These are phyloP conservation scores for Harpalus rubripes DNA, from an alignment of 2,888 invertebrate genomes.

Conservation along the genomic window DNA sequence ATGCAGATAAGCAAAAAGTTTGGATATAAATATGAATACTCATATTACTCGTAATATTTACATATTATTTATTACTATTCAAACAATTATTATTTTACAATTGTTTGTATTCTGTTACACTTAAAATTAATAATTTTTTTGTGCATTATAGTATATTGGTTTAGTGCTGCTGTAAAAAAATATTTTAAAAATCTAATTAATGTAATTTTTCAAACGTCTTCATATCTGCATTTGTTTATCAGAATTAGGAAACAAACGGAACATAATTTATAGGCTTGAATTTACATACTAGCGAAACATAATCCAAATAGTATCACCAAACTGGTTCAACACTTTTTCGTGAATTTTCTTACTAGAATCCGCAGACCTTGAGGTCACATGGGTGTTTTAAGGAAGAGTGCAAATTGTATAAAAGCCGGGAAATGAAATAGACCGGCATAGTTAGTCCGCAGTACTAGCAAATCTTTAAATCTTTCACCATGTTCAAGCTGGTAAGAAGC, in stretches of 20 bases:
- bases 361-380: conserved; percentile 23
- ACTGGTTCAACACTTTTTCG: conserved; percentile 23
- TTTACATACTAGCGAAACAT: conserved; percentile 17
- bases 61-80: no score
- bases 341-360: conserved; percentile 23
- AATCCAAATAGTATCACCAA: conserved; percentile 8
- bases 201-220: not conserved
- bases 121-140: no score
- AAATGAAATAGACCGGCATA: conserved; percentile 15
- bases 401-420: conserved; percentile 43
- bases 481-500: conserved; percentile 57
- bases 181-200: not conserved
- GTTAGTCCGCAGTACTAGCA: conserved; percentile 55
- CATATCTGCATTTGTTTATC: conserved; percentile 26
- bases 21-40: no score
- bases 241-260: conserved; percentile 22
- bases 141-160: no score
- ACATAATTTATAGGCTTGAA: not conserved
- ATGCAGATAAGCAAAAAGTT: no score
- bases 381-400: conserved; percentile 20
- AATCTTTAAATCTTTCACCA: conserved; percentile 23
- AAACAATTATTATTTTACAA: no score
- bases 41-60: no score
- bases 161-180: not conserved
- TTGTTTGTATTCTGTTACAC: no score